Evolutionary conservation across 2,113 vertebrate species (phyloP).

Genomic region (Sinocyclocheilus anophthalmus): DNA sequence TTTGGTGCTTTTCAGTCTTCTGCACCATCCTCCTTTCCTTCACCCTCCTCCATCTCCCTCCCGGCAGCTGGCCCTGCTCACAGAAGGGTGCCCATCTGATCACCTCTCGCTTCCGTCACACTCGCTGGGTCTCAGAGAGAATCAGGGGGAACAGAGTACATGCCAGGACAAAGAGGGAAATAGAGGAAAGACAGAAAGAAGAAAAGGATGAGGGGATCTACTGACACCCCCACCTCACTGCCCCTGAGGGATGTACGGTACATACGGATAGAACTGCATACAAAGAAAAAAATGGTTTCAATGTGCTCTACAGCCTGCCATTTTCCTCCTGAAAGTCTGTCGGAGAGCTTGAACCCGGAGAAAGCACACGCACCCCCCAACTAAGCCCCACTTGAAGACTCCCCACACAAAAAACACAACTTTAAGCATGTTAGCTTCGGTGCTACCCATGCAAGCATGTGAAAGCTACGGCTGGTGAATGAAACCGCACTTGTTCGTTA

Average conservation of each 20-base stretch:
- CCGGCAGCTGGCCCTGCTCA: constrained; percentile 48
- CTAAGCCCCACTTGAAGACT: constrained; percentile 47
- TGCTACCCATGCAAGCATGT: constrained; percentile 40
- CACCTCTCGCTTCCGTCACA: constrained; percentile 52
- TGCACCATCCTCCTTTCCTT: constrained; percentile 21
- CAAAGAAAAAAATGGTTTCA: constrained; percentile 41
- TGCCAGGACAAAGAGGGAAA: constrained; percentile 52
- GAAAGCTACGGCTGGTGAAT: constrained; percentile 42
- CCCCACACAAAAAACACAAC: constrained; percentile 48
- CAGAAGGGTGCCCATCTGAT: constrained; percentile 58
- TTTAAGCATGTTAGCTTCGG: constrained; percentile 58
- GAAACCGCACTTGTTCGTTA: constrained; percentile 27
- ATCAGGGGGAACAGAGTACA: constrained; percentile 48
- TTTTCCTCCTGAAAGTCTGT: constrained; percentile 42
- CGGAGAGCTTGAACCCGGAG: background rate
- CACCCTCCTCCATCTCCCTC: constrained; percentile 43
- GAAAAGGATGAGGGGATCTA: constrained; percentile 39
- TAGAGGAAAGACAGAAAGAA: constrained; percentile 58
- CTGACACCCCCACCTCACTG: constrained; percentile 37
- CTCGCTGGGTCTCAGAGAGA: constrained; percentile 42
- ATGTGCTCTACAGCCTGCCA: constrained; percentile 33
- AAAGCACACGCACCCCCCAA: constrained; percentile 2
- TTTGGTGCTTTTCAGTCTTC: constrained; percentile 18
- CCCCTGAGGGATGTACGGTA: constrained; percentile 65
- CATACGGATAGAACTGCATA: constrained; percentile 34